These are phyloP conservation scores for Diplodus sargus DNA, from an alignment of 2,797 vertebrate genomes.

Conservation along the genomic window DNA sequence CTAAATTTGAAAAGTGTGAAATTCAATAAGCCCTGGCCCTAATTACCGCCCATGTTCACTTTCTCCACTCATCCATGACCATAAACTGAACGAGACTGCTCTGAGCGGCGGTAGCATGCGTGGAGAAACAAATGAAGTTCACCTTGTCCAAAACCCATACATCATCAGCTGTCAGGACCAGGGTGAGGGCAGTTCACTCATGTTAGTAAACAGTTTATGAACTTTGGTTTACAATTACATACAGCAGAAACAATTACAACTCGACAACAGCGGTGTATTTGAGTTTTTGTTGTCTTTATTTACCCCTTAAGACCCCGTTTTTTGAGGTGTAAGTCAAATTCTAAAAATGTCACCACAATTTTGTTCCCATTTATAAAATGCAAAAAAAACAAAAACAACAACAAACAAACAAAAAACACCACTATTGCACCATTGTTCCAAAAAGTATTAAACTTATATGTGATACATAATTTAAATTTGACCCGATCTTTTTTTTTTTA, in stretches of 20 bases:
- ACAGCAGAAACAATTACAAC: constrained; percentile 8
- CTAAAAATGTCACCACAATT: too few species aligned
- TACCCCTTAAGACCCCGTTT: too few species aligned
- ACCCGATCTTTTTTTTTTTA: too few species aligned
- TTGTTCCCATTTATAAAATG: too few species aligned
- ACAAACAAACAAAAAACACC: neutral
- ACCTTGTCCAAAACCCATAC: constrained; percentile 71
- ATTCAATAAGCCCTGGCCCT: constrained; percentile 78
- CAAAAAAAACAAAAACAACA: too few species aligned
- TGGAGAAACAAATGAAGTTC: constrained; percentile 65
- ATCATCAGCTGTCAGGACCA: constrained; percentile 69
- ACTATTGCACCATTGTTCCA: too few species aligned
- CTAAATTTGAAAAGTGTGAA: constrained; percentile 81
- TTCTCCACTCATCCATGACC: constrained; percentile 71
- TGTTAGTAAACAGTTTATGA: constrained; percentile 56
- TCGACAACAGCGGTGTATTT: neutral
- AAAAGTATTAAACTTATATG: too few species aligned
- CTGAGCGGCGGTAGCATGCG: constrained; percentile 44
- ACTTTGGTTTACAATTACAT: constrained; percentile 51
- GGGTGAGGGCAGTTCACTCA: constrained; percentile 40
- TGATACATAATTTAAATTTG: too few species aligned
- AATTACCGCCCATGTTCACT: constrained; percentile 78
- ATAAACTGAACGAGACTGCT: constrained; percentile 65
- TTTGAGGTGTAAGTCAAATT: too few species aligned
- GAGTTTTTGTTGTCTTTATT: neutral